These are phyloP conservation scores for Volucella inflata DNA, from an alignment of 2,888 invertebrate genomes.

Conservation along the genomic window DNA sequence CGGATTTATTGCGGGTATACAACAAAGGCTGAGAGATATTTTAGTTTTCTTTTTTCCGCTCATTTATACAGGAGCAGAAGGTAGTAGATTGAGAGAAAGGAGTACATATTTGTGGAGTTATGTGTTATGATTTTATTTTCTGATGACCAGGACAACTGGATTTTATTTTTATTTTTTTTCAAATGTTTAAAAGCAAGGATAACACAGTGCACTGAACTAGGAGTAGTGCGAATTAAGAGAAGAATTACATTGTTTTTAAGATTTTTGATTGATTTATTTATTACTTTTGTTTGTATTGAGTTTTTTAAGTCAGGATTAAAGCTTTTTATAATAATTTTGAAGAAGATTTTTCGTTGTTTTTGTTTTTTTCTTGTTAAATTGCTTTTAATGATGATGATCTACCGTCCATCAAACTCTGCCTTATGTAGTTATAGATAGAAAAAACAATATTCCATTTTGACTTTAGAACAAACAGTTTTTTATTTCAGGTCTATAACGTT, in stretches of 20 bases:
- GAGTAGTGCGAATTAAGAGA: conserved; percentile 19
- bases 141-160: not conserved
- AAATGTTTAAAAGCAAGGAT: not conserved
- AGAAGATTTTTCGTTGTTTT: not conserved
- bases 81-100: not conserved
- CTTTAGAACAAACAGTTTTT: not conserved
- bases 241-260: conserved; percentile 47
- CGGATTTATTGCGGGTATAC: conserved; percentile 47
- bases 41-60: conserved; percentile 28
- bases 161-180: not conserved
- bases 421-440: conserved; percentile 59
- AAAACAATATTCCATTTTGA: conserved; percentile 7
- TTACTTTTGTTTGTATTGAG: not conserved
- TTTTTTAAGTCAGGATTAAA: conserved; percentile 2
- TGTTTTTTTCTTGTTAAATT: conserved; percentile 14
- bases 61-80: conserved; percentile 31
- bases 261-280: conserved; percentile 20
- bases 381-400: conserved; percentile 37
- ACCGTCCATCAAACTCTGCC: conserved; percentile 69
- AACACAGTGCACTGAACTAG: conserved; percentile 9
- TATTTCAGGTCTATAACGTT: not conserved
- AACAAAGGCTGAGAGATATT: conserved; percentile 62
- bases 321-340: conserved; percentile 25
- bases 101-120: not conserved
- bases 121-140: too few species aligned